These are phyloP conservation scores for Ditylenchus weischeri DNA, from an alignment of 2,888 invertebrate species.

Conservation along the genomic window DNA sequence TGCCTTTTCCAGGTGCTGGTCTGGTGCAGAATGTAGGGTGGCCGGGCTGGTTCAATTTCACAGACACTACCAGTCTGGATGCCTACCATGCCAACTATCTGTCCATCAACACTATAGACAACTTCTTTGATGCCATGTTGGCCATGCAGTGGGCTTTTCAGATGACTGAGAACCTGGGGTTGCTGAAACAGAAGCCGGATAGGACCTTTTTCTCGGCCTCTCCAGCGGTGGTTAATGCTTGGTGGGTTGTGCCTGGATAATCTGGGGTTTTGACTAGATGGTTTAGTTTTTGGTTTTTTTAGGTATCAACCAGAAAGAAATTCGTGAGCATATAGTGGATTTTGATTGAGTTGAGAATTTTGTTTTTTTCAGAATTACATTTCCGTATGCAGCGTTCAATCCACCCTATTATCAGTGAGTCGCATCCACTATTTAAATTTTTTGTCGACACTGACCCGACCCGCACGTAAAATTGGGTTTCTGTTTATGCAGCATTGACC, in stretches of 20 bases:
- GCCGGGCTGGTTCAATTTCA: slow-evolving; percentile 41
- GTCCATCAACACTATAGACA: slow-evolving; percentile 34
- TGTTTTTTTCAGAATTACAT: slow-evolving; percentile 39
- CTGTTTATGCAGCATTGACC: too few species aligned
- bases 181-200: slow-evolving; percentile 24
- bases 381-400: slow-evolving; percentile 53
- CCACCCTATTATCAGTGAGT: slow-evolving; percentile 32
- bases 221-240: slow-evolving; percentile 52
- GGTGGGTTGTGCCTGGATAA: neutral
- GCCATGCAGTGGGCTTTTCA: slow-evolving; percentile 42
- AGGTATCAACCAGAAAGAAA: slow-evolving; percentile 54
- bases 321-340: slow-evolving; percentile 23
- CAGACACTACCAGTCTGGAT: slow-evolving; percentile 35
- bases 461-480: too few species aligned
- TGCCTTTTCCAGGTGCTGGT: slow-evolving; percentile 35
- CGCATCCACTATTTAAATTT: too few species aligned
- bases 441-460: too few species aligned
- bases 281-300: slow-evolving; percentile 34
- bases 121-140: slow-evolving; percentile 38
- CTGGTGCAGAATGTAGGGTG: slow-evolving; percentile 49
- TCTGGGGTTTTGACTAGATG: neutral
- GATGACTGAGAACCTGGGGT: slow-evolving; percentile 43
- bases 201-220: slow-evolving; percentile 47
- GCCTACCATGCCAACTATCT: slow-evolving; percentile 44
- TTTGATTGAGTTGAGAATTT: too few species aligned